A percentile compares a stretch with the other conserved stretches of the same genome.
Conservation (phyloP, 92 coral and sea anemone species). For the Porites divaricata region DNA sequence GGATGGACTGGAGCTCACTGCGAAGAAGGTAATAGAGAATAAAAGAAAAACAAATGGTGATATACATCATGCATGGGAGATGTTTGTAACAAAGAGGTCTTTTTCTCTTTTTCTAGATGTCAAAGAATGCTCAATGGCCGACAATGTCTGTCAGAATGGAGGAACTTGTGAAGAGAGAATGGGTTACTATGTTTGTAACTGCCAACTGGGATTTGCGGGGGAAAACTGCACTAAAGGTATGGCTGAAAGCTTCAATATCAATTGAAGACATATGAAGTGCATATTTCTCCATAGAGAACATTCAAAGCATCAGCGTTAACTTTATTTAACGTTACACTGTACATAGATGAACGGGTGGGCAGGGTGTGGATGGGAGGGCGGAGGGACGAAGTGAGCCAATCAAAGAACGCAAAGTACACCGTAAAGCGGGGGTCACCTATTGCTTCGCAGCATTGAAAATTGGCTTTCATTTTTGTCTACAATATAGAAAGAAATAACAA, state of each 20-base stretch:
- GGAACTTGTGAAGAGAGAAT: conserved; percentile 28
- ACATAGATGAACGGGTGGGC: no score
- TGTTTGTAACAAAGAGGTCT: neutral
- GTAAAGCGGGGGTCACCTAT: no score
- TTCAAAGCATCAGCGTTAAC: no score
- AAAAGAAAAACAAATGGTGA: no score
- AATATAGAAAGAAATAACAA: no score
- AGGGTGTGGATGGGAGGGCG: no score
- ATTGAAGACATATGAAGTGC: neutral
- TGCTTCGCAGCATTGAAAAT: no score
- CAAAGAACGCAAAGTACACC: no score
- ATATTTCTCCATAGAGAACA: no score
- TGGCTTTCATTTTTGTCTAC: no score
- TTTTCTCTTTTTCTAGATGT: neutral
- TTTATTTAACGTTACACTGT: no score
- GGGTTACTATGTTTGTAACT: conserved; percentile 31
- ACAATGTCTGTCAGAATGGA: conserved; percentile 36
- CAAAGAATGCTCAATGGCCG: conserved; percentile 15
- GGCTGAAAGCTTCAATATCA: neutral
- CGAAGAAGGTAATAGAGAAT: neutral
- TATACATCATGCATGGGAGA: neutral
- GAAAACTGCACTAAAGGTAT: conserved; percentile 36
- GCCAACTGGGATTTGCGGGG: conserved; percentile 33
- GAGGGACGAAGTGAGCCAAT: no score
- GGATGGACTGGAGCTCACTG: conserved; percentile 43